phyloP scores from a whole-genome alignment of 2,113 vertebrate genomes.

The Ciconia boyciana region DNA sequence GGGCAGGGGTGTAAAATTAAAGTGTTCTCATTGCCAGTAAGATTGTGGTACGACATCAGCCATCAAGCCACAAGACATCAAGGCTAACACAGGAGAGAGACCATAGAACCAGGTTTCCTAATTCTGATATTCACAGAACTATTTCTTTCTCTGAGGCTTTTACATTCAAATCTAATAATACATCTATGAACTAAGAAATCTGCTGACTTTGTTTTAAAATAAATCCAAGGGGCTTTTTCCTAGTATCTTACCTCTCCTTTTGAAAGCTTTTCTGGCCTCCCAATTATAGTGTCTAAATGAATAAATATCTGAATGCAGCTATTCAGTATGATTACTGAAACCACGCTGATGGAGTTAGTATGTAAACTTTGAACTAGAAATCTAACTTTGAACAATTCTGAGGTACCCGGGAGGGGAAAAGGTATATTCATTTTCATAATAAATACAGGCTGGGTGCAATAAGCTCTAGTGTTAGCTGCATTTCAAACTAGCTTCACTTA shows the following conservation, averaged over 20 bases:
- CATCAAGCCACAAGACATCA: background rate
- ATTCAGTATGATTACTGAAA: background rate
- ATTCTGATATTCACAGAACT: background rate
- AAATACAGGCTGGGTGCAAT: background rate
- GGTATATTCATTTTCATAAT: background rate
- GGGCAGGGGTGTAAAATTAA: background rate
- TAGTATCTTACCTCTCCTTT: background rate
- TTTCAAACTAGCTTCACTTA: background rate
- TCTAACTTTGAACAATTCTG: background rate
- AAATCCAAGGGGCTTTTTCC: background rate
- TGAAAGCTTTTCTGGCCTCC: background rate
- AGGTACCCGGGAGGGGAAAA: background rate
- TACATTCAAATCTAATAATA: background rate
- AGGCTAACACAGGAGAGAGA: background rate
- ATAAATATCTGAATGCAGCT: background rate
- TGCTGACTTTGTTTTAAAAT: background rate
- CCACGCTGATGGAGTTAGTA: background rate
- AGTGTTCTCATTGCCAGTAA: background rate
- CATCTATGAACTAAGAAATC: background rate
- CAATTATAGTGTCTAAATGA: background rate
- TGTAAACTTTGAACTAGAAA: background rate
- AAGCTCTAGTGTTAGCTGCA: background rate
- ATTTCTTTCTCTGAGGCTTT: slow-evolving; percentile 9
- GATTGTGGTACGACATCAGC: background rate
- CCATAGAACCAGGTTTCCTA: background rate